Conservation (phyloP, 1,140 invertebrate genomes). For the Episyrphus balteatus region DNA sequence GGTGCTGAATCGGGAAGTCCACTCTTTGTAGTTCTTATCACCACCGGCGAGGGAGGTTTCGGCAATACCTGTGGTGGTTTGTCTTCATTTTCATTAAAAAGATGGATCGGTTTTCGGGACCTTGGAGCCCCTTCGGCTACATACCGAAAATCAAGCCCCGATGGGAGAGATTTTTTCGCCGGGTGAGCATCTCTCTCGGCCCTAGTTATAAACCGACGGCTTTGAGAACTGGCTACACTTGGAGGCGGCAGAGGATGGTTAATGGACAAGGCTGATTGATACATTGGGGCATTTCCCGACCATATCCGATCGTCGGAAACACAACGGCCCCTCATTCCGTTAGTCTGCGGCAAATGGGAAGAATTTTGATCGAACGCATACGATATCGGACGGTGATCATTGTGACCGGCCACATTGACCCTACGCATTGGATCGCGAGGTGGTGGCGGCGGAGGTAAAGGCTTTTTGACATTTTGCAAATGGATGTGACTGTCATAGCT, state of each 20-base stretch:
- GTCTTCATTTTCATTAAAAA: conserved; percentile 22
- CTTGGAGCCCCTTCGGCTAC: conserved; percentile 53
- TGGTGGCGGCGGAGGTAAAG: conserved; percentile 53
- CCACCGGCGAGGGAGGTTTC: conserved; percentile 14
- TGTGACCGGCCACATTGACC: conserved; percentile 18
- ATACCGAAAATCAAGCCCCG: conserved; percentile 45
- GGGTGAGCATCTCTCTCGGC: conserved; percentile 23
- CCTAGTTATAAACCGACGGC: conserved; percentile 25
- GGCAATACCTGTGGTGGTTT: neutral
- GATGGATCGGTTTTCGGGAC: conserved; percentile 52
- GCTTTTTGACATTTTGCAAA: conserved; percentile 21
- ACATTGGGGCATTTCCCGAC: conserved; percentile 45
- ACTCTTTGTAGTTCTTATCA: conserved; percentile 28
- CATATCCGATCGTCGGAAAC: conserved; percentile 36
- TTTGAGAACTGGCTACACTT: conserved; percentile 12
- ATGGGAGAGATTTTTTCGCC: conserved; percentile 27
- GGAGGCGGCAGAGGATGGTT: conserved; percentile 24
- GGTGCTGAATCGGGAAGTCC: conserved; percentile 22
- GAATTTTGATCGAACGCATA: conserved; percentile 38
- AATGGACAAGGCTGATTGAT: conserved; percentile 29
- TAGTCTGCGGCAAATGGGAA: neutral
- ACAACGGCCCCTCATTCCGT: conserved; percentile 16
- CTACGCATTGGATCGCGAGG: conserved; percentile 54
- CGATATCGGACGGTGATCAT: conserved; percentile 38
- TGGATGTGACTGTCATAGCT: conserved; percentile 35